Evolutionary conservation across 2,888 invertebrate genomes (phyloP).

Genomic region (Lepidochitona cinerea): DNA sequence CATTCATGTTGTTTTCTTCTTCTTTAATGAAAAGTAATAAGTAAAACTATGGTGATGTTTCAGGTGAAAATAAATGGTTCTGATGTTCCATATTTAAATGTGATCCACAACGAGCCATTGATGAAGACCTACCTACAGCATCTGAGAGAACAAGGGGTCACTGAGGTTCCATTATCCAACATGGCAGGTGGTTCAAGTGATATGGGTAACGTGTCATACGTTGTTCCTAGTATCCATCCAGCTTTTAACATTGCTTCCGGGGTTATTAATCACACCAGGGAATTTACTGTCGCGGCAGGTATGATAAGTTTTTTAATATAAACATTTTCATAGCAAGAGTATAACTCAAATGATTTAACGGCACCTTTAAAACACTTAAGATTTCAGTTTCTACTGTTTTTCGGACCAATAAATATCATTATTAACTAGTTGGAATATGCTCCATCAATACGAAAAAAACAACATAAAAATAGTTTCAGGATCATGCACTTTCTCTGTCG

Average conservation of each 20-base stretch:
- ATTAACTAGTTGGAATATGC: no score
- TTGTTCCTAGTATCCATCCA: constrained; percentile 58
- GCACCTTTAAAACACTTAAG: no score
- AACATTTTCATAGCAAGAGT: no score
- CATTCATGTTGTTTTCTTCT: no score
- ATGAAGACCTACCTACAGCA: constrained; percentile 15
- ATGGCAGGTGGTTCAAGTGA: constrained; percentile 52
- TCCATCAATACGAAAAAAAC: no score
- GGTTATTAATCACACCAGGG: constrained; percentile 52
- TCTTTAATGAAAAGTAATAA: no score
- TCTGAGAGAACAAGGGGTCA: constrained; percentile 26
- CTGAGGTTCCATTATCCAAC: background rate
- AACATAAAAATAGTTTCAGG: no score
- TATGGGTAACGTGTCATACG: constrained; percentile 64
- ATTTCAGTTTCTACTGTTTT: no score
- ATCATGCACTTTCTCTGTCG: no score
- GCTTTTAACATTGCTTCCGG: constrained; percentile 32
- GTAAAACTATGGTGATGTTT: no score
- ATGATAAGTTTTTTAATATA: background rate
- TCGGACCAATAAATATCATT: no score
- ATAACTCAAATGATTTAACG: no score
- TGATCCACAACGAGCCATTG: constrained; percentile 50
- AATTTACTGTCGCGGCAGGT: constrained; percentile 58
- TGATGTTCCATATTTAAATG: constrained; percentile 36
- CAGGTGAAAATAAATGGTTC: constrained; percentile 35